phyloP scores from a whole-genome alignment of 2,888 invertebrate species.

The Limnephilus marmoratus region DNA sequence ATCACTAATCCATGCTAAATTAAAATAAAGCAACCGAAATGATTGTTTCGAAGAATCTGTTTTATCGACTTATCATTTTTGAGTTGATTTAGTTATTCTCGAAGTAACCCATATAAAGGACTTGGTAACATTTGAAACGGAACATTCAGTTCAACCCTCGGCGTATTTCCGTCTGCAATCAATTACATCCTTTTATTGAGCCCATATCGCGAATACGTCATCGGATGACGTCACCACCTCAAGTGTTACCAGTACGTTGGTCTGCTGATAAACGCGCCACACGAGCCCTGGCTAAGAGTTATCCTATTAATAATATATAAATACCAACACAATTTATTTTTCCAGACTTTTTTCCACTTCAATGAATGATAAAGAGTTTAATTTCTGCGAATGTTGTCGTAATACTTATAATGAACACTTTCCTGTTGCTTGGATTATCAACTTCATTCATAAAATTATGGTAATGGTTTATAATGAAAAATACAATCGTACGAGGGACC shows the following conservation, averaged over 20 bases:
- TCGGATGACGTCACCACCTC: slow-evolving; percentile 3
- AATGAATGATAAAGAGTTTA: not conserved
- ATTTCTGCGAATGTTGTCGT: not conserved
- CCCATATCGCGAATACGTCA: not conserved
- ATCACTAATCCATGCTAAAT: too few relatives aligned
- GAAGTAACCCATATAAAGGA: too few relatives aligned
- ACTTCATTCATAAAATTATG: too few relatives aligned
- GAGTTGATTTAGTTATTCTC: too few relatives aligned
- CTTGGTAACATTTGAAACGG: not conserved
- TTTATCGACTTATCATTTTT: too few relatives aligned
- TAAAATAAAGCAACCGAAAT: too few relatives aligned
- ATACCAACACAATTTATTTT: not conserved
- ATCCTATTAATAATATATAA: not conserved
- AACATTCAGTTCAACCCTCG: not conserved
- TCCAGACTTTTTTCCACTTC: not conserved
- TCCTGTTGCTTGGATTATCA: not conserved
- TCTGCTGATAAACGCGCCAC: not conserved
- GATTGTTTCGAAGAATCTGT: too few relatives aligned
- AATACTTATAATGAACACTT: not conserved
- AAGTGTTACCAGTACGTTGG: not conserved
- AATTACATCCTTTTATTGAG: not conserved
- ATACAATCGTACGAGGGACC: too few relatives aligned
- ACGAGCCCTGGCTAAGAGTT: not conserved
- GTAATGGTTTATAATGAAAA: too few relatives aligned
- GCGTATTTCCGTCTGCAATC: not conserved